Evolutionary conservation across 2,888 invertebrate genomes (phyloP).

Genomic region (Actias luna): DNA sequence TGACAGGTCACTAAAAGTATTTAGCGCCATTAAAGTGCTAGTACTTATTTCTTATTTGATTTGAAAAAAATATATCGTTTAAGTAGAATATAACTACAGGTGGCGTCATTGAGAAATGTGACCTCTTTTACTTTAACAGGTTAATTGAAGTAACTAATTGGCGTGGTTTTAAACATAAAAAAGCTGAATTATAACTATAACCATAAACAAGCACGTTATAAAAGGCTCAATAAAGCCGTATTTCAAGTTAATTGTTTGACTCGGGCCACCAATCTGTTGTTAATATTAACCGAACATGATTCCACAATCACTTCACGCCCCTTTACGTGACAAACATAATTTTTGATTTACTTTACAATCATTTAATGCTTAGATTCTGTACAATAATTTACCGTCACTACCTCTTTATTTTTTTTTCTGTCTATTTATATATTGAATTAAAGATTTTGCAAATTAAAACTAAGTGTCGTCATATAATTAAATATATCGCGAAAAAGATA

Average conservation of each 20-base stretch:
- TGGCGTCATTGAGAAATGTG: conserved; percentile 1
- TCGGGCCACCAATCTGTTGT: conserved; percentile 40
- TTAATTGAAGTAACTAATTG: neutral
- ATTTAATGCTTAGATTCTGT: neutral
- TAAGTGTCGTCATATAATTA: neutral
- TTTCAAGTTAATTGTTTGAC: conserved; percentile 40
- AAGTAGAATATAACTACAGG: too few species aligned
- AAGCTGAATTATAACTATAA: neutral
- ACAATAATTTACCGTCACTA: neutral
- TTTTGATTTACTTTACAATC: neutral
- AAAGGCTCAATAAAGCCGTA: conserved; percentile 41
- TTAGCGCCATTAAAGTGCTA: too few species aligned
- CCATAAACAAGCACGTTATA: conserved; percentile 39
- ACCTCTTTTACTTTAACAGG: neutral
- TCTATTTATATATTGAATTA: neutral
- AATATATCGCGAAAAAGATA: too few species aligned
- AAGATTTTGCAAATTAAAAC: neutral
- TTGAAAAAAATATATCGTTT: too few species aligned
- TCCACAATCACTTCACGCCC: conserved; percentile 15
- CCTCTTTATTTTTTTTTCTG: neutral
- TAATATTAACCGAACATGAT: conserved; percentile 44
- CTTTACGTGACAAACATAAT: conserved; percentile 21
- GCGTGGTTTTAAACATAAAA: neutral
- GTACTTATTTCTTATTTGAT: too few species aligned
- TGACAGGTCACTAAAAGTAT: too few species aligned